phyloP scores from a whole-genome alignment of 2,113 vertebrate species.

The Daboia siamensis region DNA sequence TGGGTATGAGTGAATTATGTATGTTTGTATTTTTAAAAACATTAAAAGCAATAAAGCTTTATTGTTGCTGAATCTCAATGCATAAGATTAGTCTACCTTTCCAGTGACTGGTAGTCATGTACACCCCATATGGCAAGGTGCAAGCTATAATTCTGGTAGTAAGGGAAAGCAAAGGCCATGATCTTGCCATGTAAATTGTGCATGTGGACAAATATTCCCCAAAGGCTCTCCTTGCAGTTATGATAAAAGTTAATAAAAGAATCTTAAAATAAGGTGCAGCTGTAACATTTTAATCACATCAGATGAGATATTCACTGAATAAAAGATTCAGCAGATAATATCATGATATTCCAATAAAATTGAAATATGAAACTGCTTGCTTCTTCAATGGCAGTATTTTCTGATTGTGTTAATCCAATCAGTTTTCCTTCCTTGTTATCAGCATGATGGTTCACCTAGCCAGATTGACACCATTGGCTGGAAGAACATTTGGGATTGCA shows the following conservation, averaged over 20 bases:
- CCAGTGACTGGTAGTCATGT: neutral
- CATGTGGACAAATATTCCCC: neutral
- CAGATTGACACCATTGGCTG: neutral
- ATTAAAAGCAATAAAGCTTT: neutral
- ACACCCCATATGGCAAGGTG: neutral
- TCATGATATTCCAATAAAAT: neutral
- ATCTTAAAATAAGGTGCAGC: conserved; percentile 45
- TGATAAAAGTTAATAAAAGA: conserved; percentile 31
- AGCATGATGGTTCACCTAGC: neutral
- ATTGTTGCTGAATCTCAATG: neutral
- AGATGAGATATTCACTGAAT: conserved; percentile 43
- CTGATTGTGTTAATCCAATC: neutral
- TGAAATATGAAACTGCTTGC: conserved; percentile 40
- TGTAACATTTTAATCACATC: conserved; percentile 30
- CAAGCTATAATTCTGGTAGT: neutral
- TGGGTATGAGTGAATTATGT: neutral
- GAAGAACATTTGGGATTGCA: neutral
- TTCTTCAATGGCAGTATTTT: conserved; percentile 1
- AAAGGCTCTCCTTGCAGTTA: conserved; percentile 28
- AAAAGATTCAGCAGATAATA: conserved; percentile 42
- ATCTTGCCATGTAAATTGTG: neutral
- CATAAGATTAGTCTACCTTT: neutral
- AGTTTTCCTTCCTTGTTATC: neutral
- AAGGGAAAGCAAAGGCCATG: neutral
- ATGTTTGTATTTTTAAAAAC: neutral